Conservation (phyloP, 1,140 invertebrate genomes). For the Drosophila cardini region DNA sequence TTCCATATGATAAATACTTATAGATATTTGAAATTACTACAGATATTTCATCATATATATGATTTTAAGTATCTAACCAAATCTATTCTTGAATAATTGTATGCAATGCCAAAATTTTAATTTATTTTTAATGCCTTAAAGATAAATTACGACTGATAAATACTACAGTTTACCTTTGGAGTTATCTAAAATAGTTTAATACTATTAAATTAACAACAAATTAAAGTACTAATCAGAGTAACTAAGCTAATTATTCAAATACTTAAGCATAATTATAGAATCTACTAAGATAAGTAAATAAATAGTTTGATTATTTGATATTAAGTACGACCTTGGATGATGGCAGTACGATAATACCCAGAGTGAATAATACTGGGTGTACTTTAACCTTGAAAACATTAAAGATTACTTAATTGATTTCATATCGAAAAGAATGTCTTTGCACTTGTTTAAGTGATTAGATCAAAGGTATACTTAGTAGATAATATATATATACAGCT, state of each 20-base stretch:
- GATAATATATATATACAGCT: slow-evolving; percentile 39
- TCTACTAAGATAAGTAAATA: slow-evolving; percentile 32
- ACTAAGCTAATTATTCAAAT: slow-evolving; percentile 1
- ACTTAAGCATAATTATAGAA: slow-evolving; percentile 14
- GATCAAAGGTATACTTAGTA: slow-evolving; percentile 53
- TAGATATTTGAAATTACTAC: no score
- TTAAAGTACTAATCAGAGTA: neutral
- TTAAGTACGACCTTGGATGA: slow-evolving; percentile 45
- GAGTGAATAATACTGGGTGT: neutral
- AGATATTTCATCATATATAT: no score
- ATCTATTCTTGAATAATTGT: no score
- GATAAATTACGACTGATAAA: no score
- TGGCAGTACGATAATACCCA: neutral
- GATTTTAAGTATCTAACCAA: no score
- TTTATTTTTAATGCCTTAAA: no score
- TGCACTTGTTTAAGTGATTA: slow-evolving; percentile 48
- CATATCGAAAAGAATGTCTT: slow-evolving; percentile 62
- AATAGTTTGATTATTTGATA: slow-evolving; percentile 17
- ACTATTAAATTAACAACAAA: slow-evolving; percentile 6
- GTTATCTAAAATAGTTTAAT: no score
- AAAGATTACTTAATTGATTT: slow-evolving; percentile 69
- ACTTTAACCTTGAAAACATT: slow-evolving; percentile 55
- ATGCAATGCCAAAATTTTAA: no score
- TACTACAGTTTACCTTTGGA: no score
- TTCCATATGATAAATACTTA: no score